Evolutionary conservation across 2,797 vertebrate species (phyloP).

Genomic region (Chromis chromis): DNA sequence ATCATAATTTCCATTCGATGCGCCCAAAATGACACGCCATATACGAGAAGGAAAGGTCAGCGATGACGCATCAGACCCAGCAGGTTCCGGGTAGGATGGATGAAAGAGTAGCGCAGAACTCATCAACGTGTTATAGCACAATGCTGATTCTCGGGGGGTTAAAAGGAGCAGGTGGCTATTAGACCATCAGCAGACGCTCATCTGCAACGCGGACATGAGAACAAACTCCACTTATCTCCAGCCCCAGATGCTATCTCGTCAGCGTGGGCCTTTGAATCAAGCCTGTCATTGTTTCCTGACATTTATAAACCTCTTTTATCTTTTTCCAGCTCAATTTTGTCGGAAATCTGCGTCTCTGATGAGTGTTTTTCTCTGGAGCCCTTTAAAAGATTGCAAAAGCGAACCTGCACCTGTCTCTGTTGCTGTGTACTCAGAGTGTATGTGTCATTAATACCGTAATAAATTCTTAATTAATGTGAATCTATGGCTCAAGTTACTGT

Average conservation of each 20-base stretch:
- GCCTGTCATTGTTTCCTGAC: slow-evolving; percentile 27
- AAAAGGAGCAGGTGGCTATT: slow-evolving; percentile 31
- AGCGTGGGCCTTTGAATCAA: slow-evolving; percentile 27
- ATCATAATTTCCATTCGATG: slow-evolving; percentile 28
- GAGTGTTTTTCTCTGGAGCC: background rate
- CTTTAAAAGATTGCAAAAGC: slow-evolving; percentile 28
- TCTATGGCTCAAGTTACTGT: background rate
- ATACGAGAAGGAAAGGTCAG: slow-evolving; percentile 56
- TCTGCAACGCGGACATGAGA: slow-evolving; percentile 36
- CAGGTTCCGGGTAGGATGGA: slow-evolving; percentile 37
- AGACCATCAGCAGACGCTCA: slow-evolving; percentile 27
- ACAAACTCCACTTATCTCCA: slow-evolving; percentile 29
- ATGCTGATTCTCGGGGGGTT: slow-evolving; percentile 21
- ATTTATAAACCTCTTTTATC: slow-evolving; percentile 54
- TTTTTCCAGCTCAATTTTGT: slow-evolving; percentile 33
- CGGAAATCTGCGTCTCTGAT: slow-evolving; percentile 29
- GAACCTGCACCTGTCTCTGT: slow-evolving; percentile 31
- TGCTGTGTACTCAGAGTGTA: slow-evolving; percentile 4
- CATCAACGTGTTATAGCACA: slow-evolving; percentile 35
- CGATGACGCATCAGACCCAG: slow-evolving; percentile 58
- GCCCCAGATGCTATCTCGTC: slow-evolving; percentile 34
- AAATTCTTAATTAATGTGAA: background rate
- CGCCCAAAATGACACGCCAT: background rate
- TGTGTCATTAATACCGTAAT: background rate
- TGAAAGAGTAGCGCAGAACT: slow-evolving; percentile 8